Conservation (phyloP, 2,113 vertebrate genomes). For the Neotoma lepida region DNA sequence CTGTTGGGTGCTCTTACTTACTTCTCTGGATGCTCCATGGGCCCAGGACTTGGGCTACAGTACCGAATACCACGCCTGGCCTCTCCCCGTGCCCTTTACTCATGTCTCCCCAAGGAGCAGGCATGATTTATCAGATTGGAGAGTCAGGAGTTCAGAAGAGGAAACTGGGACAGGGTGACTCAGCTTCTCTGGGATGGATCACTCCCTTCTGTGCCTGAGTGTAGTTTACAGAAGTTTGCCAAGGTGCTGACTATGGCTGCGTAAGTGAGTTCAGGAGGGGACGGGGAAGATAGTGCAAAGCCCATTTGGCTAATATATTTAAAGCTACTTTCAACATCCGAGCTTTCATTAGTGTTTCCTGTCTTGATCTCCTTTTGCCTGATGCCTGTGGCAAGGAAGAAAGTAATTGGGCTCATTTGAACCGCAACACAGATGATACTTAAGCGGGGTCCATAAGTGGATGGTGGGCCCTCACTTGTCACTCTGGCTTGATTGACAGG, state of each 20-base stretch:
- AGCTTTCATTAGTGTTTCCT: neutral
- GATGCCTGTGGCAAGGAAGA: neutral
- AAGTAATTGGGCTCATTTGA: neutral
- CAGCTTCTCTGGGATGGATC: neutral
- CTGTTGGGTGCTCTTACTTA: too few relatives aligned
- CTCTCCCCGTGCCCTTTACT: neutral
- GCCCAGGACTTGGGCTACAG: neutral
- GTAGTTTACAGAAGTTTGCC: neutral
- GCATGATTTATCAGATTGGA: conserved; percentile 2
- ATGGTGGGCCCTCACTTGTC: accelerated
- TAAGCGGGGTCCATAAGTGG: neutral
- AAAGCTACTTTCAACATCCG: neutral
- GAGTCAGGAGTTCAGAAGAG: neutral
- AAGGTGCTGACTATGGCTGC: neutral
- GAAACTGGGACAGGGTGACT: neutral
- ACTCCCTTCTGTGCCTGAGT: neutral
- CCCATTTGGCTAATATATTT: neutral
- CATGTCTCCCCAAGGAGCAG: neutral
- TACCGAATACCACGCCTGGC: neutral
- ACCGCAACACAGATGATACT: neutral
- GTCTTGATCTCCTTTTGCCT: neutral
- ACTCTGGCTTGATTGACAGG: neutral
- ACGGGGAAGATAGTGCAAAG: neutral
- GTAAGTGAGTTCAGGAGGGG: neutral
- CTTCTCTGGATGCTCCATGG: neutral